Percentiles rank a stretch among this genome's conserved stretches.
Conservation (phyloP, 1,140 invertebrate genomes). For the Argopecten irradians region DNA sequence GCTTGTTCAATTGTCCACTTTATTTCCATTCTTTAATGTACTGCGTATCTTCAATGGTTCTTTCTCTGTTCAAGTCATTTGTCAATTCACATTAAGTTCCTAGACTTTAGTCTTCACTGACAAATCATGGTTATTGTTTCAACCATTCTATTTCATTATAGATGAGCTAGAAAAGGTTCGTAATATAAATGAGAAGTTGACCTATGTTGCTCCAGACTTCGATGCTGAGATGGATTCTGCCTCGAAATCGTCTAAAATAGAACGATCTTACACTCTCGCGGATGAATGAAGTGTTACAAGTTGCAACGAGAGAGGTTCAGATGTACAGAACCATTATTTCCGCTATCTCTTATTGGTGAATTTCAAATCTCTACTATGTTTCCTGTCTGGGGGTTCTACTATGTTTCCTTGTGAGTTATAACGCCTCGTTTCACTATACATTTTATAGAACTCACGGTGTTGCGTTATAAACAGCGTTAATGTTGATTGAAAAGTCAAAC, state of each 20-base stretch:
- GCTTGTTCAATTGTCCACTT: too few relatives aligned
- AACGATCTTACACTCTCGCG: neutral
- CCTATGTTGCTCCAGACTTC: slow-evolving; percentile 87
- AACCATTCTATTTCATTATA: slow-evolving; percentile 45
- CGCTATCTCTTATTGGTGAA: slow-evolving; percentile 28
- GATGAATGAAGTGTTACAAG: neutral
- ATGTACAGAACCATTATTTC: slow-evolving; percentile 25
- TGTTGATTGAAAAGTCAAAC: too few relatives aligned
- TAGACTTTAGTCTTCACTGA: too few relatives aligned
- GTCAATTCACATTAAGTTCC: too few relatives aligned
- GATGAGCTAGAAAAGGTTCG: slow-evolving; percentile 70
- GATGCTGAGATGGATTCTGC: neutral
- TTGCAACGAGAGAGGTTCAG: slow-evolving; percentile 30
- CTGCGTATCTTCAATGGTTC: too few relatives aligned
- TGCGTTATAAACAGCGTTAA: too few relatives aligned
- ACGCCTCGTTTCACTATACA: too few relatives aligned
- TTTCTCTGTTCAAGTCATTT: too few relatives aligned
- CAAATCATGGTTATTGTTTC: too few relatives aligned
- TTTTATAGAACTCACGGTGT: too few relatives aligned
- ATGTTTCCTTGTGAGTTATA: slow-evolving; percentile 83
- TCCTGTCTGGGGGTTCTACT: slow-evolving; percentile 78
- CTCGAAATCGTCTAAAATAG: slow-evolving; percentile 8
- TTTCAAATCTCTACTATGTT: slow-evolving; percentile 89
- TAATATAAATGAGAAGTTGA: slow-evolving; percentile 86
- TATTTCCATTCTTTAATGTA: too few relatives aligned